These are phyloP conservation scores for Silurus asotus DNA, from an alignment of 2,113 vertebrate genomes.

Conservation along the genomic window DNA sequence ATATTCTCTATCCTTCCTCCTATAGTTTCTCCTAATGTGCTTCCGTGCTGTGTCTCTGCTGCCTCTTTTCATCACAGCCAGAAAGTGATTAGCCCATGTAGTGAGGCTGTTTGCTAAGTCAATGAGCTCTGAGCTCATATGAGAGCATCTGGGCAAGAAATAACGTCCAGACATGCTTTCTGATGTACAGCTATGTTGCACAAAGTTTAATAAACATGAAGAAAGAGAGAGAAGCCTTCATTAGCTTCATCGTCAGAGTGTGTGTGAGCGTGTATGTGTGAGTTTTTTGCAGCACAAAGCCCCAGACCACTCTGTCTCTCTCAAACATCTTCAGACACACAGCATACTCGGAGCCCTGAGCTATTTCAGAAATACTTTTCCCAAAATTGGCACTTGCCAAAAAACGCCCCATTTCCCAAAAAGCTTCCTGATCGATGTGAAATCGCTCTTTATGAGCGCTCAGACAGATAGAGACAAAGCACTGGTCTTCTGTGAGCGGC, in stretches of 20 bases:
- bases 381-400: background rate
- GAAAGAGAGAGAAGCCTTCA: constrained; percentile 2
- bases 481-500: background rate
- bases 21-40: background rate
- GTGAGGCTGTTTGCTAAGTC: background rate
- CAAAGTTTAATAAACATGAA: background rate
- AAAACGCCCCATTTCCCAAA: constrained; percentile 18
- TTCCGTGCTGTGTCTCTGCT: background rate
- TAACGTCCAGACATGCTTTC: background rate
- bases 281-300: background rate
- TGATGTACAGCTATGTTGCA: background rate
- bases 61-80: background rate
- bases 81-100: background rate
- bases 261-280: background rate
- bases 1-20: background rate
- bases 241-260: background rate
- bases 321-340: background rate
- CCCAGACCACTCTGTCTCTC: background rate
- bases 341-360: background rate
- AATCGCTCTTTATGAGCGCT: background rate
- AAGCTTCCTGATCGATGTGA: constrained; percentile 4
- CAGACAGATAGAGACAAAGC: background rate
- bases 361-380: constrained; percentile 24
- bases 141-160: background rate
- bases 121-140: background rate